These are phyloP conservation scores for Saccopteryx bilineata DNA, from an alignment of 2,113 vertebrate genomes.

Conservation along the genomic window DNA sequence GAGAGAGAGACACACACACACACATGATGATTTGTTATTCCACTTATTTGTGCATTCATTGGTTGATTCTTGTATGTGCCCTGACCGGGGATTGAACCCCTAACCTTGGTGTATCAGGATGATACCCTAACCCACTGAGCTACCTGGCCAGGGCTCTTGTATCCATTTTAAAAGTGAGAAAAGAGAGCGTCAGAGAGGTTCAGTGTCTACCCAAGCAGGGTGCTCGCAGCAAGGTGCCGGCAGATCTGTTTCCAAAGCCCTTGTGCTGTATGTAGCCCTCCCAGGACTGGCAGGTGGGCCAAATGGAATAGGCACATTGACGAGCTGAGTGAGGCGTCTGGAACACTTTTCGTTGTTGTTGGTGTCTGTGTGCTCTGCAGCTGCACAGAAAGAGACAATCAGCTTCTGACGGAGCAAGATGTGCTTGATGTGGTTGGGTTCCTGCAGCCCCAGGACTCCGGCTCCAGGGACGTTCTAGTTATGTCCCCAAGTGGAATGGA, in stretches of 20 bases:
- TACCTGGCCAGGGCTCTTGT: not conserved
- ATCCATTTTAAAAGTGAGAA: not conserved
- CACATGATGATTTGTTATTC: too few relatives aligned
- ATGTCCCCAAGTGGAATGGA: not conserved
- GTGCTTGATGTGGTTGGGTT: rapidly evolving
- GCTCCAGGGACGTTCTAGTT: not conserved
- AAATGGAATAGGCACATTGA: too few relatives aligned
- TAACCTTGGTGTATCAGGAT: too few relatives aligned
- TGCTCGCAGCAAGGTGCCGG: not conserved
- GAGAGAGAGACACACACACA: too few relatives aligned
- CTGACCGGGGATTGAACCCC: too few relatives aligned
- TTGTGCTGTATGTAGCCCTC: not conserved
- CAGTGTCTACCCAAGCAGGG: not conserved
- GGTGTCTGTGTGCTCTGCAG: not conserved
- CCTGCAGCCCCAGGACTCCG: not conserved
- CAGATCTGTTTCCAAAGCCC: not conserved
- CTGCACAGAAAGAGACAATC: not conserved
- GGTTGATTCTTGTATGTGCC: too few relatives aligned
- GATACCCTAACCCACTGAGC: too few relatives aligned
- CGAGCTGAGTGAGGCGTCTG: not conserved
- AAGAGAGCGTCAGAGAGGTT: not conserved
- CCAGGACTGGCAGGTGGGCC: not conserved
- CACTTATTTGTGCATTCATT: too few relatives aligned
- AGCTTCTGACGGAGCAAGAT: not conserved
- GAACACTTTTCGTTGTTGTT: not conserved